These are phyloP conservation scores for Podarcis cretensis DNA, from an alignment of 2,113 vertebrate species.

Conservation along the genomic window DNA sequence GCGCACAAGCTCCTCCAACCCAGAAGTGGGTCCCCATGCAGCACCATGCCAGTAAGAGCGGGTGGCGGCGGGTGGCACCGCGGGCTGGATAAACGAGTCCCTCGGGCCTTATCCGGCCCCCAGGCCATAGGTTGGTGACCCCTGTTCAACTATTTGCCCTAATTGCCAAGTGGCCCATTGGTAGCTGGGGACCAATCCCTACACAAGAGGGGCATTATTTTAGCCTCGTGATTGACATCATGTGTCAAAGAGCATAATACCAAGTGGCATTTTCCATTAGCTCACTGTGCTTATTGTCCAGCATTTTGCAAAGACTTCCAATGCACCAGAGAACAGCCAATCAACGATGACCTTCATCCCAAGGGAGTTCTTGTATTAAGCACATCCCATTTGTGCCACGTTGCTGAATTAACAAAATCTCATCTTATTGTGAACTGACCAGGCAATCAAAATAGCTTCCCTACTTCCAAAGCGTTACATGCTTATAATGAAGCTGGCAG, in stretches of 20 bases:
- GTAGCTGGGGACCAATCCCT: too few relatives aligned
- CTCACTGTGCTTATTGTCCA: not conserved
- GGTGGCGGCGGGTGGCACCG: accelerated
- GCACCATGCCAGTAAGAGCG: too few relatives aligned
- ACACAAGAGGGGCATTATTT: not conserved
- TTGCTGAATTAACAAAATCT: slow-evolving; percentile 40
- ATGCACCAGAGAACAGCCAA: not conserved
- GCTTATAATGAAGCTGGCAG: not conserved
- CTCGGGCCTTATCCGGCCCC: too few relatives aligned
- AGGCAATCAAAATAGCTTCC: slow-evolving; percentile 50
- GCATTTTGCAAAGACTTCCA: not conserved
- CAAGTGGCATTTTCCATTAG: not conserved
- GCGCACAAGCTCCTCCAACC: too few relatives aligned
- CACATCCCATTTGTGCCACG: slow-evolving; percentile 3
- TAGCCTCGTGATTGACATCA: not conserved
- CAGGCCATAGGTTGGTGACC: too few relatives aligned
- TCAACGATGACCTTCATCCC: not conserved
- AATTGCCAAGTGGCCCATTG: not conserved
- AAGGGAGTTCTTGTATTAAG: not conserved
- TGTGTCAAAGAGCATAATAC: not conserved
- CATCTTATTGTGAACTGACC: slow-evolving; percentile 16
- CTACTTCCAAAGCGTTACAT: not conserved
- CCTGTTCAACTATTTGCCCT: too few relatives aligned
- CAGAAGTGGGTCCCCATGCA: too few relatives aligned
- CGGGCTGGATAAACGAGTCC: too few relatives aligned